Evolutionary conservation across 2,797 vertebrate genomes (phyloP), one percentile per base, ranked within the genome.

Genomic region (Microchirus variegatus): DNA sequence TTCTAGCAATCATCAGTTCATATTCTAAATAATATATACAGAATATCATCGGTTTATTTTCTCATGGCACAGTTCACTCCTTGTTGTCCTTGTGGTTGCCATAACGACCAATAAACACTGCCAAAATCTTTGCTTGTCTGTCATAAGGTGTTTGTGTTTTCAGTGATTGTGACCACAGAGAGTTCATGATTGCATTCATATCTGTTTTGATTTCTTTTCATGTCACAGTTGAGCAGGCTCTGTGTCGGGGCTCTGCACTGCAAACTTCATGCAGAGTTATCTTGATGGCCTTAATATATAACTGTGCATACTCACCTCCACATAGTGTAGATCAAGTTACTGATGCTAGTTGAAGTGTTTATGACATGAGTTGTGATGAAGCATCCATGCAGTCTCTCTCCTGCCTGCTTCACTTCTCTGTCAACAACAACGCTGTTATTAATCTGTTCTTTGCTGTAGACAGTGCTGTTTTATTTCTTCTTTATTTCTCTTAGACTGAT

Each of bases 1-100:
- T 94, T 94, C 85, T 94, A 94, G 81, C 74, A 85, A 89, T 84
- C 82, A 75, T 86, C 80, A 87, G 77, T 85, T 80, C 86, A 89
- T 87, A 76, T 75, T 31, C 31, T 31, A 86, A 71, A 80, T 81
- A 78, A 77, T 82, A 88, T 82, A 66, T 59, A 81, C 45, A 85
- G 64, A 6, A 31, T 72, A 84, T 83, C 63, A 71, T 63, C 31
- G 15, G 18, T 81, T 77, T 82, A 74, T 83, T 83, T 87, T 76
- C 61, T 63, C 36, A 45, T 78, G 71, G 58, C 36, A 16, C 61
- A 52, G 77, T 73, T 82, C 46, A 56, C 40, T 62, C 18, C 47
- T 15, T 51, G 71, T 31, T 31, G 31, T 78, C 64, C 56, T 51
- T 60, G 69, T 66, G 68, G 65, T 73, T 73, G 55, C 63, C 52